These are phyloP conservation scores for Haliclona indistincta DNA, from an alignment of 37 sponge, comb jelly and placozoan species.

Conservation along the genomic window DNA sequence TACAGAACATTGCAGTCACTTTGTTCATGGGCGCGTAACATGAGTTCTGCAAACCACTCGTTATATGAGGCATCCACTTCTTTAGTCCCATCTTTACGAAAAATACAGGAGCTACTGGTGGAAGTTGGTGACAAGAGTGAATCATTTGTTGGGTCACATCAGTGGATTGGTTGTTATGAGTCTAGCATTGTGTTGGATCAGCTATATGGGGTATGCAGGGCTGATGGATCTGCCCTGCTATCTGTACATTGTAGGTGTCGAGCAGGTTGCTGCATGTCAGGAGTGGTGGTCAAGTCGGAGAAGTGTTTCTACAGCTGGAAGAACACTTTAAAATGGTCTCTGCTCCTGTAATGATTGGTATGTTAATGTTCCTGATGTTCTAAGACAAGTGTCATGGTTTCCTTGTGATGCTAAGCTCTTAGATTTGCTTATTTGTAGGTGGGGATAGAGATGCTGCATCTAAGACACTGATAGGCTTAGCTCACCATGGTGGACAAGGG, in stretches of 20 bases:
- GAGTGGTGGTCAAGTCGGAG: conserved; percentile 17
- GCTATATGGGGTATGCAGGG: conserved; percentile 52
- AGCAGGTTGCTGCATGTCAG: conserved; percentile 51
- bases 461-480: conserved; percentile 54
- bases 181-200: conserved; percentile 74
- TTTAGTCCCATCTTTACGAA: conserved; percentile 27
- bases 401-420: not conserved
- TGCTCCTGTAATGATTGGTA: conserved; percentile 94
- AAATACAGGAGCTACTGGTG: conserved; percentile 82
- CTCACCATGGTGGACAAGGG: too few species aligned
- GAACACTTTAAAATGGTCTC: conserved; percentile 73
- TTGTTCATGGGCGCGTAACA: conserved; percentile 75
- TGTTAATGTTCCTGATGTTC: not conserved
- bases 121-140: conserved; percentile 80
- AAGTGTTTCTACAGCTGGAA: conserved; percentile 11
- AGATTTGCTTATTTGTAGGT: conserved; percentile 15
- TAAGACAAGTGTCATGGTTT: not conserved
- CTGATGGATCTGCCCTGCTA: conserved; percentile 15
- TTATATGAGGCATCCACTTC: not conserved
- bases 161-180: conserved; percentile 93
- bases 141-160: conserved; percentile 69
- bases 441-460: conserved; percentile 65
- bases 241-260: conserved; percentile 27
- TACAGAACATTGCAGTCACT: conserved; percentile 92
- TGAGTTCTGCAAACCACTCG: not conserved